Percentiles rank a stretch among this genome's conserved stretches.
These are phyloP conservation scores for Danio aesculapii DNA, from an alignment of 2,797 vertebrate genomes.

Conservation along the genomic window DNA sequence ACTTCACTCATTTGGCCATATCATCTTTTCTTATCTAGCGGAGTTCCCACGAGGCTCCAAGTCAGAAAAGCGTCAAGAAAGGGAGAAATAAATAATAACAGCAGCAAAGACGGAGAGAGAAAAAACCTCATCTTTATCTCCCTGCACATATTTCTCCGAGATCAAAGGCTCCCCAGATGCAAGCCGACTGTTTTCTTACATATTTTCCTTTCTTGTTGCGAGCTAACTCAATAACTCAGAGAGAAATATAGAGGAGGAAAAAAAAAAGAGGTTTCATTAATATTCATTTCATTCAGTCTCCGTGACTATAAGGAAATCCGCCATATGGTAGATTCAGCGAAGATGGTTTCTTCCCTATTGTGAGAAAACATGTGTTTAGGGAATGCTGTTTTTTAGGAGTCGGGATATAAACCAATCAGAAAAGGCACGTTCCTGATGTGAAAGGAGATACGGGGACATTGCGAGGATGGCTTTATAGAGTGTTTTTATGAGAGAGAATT, in stretches of 20 bases:
- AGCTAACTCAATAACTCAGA: slow-evolving; percentile 28
- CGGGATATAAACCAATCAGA: slow-evolving; percentile 28
- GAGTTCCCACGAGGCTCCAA: slow-evolving; percentile 22
- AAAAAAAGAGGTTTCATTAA: slow-evolving; percentile 36
- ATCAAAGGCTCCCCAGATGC: slow-evolving; percentile 55
- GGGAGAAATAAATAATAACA: slow-evolving; percentile 40
- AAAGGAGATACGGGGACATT: slow-evolving; percentile 21
- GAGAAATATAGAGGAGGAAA: background rate
- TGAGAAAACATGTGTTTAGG: slow-evolving; percentile 29
- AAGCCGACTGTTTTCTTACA: slow-evolving; percentile 35
- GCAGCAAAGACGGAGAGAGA: slow-evolving; percentile 18
- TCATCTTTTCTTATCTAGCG: slow-evolving; percentile 42
- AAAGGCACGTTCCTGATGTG: background rate
- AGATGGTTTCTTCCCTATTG: slow-evolving; percentile 15
- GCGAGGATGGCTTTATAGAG: slow-evolving; percentile 23
- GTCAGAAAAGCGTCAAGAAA: slow-evolving; percentile 38
- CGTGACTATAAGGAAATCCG: slow-evolving; percentile 17
- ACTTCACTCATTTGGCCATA: slow-evolving; percentile 37
- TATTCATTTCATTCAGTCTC: slow-evolving; percentile 50
- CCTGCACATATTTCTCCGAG: slow-evolving; percentile 31
- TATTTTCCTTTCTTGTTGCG: slow-evolving; percentile 40
- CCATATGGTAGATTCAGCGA: slow-evolving; percentile 32
- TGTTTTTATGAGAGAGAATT: slow-evolving; percentile 25
- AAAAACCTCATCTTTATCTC: slow-evolving; percentile 26
- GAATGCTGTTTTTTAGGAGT: slow-evolving; percentile 3